phyloP scores from a whole-genome alignment of 1,140 invertebrate genomes.

The Acromyrmex heyeri region DNA sequence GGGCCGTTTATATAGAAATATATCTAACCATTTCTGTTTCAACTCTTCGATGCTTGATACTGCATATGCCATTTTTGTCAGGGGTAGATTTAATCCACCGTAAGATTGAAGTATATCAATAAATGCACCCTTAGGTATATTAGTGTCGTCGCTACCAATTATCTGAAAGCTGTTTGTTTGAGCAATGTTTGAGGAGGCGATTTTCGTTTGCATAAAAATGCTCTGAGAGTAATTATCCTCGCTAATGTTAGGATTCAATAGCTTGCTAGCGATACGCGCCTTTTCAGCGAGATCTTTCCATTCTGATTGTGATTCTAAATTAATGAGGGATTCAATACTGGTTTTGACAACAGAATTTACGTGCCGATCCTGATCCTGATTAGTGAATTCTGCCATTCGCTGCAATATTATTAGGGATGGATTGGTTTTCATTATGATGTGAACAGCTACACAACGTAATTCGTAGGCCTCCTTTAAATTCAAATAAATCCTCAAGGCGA shows the following conservation, averaged over 20 bases:
- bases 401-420: slow-evolving; percentile 89
- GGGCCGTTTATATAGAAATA: too few species aligned
- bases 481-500: slow-evolving; percentile 90
- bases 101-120: slow-evolving; percentile 80
- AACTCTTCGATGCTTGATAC: slow-evolving; percentile 87
- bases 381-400: slow-evolving; percentile 90
- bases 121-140: slow-evolving; percentile 86
- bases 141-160: slow-evolving; percentile 88
- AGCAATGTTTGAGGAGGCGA: slow-evolving; percentile 84
- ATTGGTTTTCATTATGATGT: slow-evolving; percentile 87
- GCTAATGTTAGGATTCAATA: slow-evolving; percentile 87
- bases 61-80: slow-evolving; percentile 80
- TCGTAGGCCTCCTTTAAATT: slow-evolving; percentile 89
- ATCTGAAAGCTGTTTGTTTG: slow-evolving; percentile 81
- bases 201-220: slow-evolving; percentile 81
- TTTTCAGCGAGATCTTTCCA: slow-evolving; percentile 84
- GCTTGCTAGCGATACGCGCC: slow-evolving; percentile 86
- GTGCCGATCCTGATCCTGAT: slow-evolving; percentile 88
- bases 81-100: slow-evolving; percentile 85
- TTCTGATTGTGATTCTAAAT: slow-evolving; percentile 79
- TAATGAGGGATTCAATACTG: slow-evolving; percentile 86
- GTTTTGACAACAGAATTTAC: slow-evolving; percentile 89
- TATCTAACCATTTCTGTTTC: slow-evolving; percentile 61
- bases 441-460: slow-evolving; percentile 89
- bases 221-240: slow-evolving; percentile 87